Base-by-base conservation (phyloP, 2,113 vertebrate genomes). In the Piprites chloris region DNA sequence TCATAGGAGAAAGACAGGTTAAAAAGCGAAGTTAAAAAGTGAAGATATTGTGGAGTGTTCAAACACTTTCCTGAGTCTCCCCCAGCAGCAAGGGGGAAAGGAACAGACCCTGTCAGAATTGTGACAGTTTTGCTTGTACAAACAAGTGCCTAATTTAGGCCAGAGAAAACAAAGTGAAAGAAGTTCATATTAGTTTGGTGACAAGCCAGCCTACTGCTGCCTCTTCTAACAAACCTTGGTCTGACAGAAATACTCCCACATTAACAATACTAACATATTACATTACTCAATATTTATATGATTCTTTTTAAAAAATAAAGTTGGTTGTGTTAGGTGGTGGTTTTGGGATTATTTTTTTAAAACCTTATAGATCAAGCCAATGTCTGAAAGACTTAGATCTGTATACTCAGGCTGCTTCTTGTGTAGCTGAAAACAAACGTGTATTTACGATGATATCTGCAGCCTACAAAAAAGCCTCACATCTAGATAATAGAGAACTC, bases 391-490 rank as follows among this genome's bases (percentile, higher is more conserved):
- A 58, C 47, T 87, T 85, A 56, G 41, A 50, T 76, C 44, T 90
- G 68, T 63, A 23, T 30, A 77, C 77, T 41, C 41, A 61, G 50
- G 39, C 50, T 92, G 41, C 35, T 76, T 62, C 49, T 94, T 4
- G 1, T 32, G 55, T 39, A 93, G 56, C 81, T 95, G 71, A 87
- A 95, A 93, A 86, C 74, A 89, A 95, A 68, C 1, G 5, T 83
- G 86, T 85, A 93, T 91, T 91, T 91, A 86, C 85, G 67, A 94
- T 75, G 44, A 55, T 95, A 93, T 73, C 82, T 72, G 72, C 53
- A 93, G 41, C 37, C 71, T 83, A 92, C 72, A 69, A 73, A 74
- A 75, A 75, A 90, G 69, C 53, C 81, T 91, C 82, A 90, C 65
- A 56, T 74, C 71, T 92, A 20, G 55, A 24, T 39, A 83, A 78